Conservation (phyloP, 2,888 invertebrate species). For the Oegoconia quadripuncta region DNA sequence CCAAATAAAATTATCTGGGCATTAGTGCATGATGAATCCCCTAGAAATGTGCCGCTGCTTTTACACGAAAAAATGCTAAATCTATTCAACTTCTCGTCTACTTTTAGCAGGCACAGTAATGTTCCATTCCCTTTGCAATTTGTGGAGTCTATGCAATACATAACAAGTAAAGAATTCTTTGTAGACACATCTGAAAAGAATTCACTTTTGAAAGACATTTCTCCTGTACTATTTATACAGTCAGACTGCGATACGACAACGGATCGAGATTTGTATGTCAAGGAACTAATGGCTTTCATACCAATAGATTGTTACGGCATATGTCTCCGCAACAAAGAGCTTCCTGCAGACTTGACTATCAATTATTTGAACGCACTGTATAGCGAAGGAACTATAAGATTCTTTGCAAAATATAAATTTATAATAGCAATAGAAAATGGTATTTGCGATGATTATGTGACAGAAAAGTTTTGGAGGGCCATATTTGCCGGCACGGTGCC, state of each 20-base stretch:
- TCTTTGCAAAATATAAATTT: constrained; percentile 87
- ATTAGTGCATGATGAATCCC: constrained; percentile 91
- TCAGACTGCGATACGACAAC: constrained; percentile 90
- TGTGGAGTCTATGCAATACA: constrained; percentile 74
- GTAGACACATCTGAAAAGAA: constrained; percentile 79
- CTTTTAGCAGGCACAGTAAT: constrained; percentile 87
- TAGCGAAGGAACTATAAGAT: constrained; percentile 79
- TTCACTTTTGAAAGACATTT: constrained; percentile 66
- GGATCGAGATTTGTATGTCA: constrained; percentile 86
- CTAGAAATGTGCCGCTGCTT: constrained; percentile 87
- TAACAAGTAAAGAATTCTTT: constrained; percentile 77
- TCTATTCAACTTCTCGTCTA: constrained; percentile 88
- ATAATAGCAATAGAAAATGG: constrained; percentile 91
- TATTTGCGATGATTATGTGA: constrained; percentile 90
- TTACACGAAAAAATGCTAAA: constrained; percentile 79
- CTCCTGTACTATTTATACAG: constrained; percentile 87
- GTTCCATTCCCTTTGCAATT: constrained; percentile 85
- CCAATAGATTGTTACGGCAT: constrained; percentile 88
- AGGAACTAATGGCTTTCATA: constrained; percentile 85
- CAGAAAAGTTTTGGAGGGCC: constrained; percentile 92
- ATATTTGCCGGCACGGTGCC: constrained; percentile 89
- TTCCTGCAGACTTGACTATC: constrained; percentile 81
- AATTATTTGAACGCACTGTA: constrained; percentile 81
- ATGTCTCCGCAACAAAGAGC: constrained; percentile 87
- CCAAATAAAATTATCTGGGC: constrained; percentile 82